Evolutionary conservation across 2,888 invertebrate genomes (phyloP), one percentile per base, ranked within the genome.

Genomic region (Nomada hirtipes): DNA sequence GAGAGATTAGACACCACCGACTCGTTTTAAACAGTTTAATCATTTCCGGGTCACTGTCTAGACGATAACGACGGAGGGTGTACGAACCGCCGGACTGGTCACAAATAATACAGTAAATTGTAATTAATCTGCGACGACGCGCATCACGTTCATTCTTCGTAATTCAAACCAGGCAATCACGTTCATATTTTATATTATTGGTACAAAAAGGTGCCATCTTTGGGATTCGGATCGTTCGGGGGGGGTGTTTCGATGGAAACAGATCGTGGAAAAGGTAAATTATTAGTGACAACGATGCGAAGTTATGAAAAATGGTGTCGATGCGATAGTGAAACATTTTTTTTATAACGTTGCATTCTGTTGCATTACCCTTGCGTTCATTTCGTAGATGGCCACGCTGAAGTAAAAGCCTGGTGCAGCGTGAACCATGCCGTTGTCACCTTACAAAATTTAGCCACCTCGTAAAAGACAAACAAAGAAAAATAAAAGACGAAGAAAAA

Each of bases 91-190:
- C 79, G 78, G 61, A 15, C 72, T 44, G 78, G 63, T 80, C 63
- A 23, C 60, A 20, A 52, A 77, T 64, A 61, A 76, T 29, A 78
- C 60, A 67, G 53, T 59, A 74, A 71, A 74, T 70, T 44, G 55
- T 63, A 60, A 50, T 44, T 26, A 65, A 73, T 79, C 50, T 42
- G 68, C 69, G 63, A 82, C 65, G 60, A 59, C 55, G 69, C 59
- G 82, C 67, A 68, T 78, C 78, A 74, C 75, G 71, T 78, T 82
- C 83, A 77, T 78, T 74, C 77, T 71, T 83, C 74, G 83, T 78
- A 78, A 83, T 82, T 82, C 82, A 29, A 77, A 77, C 70, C 74
- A 64, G 74, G 82, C 78, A 83, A 83, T 83, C 83, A 82, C 74
- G 74, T 75, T 78, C 82, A 83, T 68, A 78, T 83, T 83, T 83